Conservation (phyloP, 2,888 invertebrate species). For the Hypomecis atomaria region DNA sequence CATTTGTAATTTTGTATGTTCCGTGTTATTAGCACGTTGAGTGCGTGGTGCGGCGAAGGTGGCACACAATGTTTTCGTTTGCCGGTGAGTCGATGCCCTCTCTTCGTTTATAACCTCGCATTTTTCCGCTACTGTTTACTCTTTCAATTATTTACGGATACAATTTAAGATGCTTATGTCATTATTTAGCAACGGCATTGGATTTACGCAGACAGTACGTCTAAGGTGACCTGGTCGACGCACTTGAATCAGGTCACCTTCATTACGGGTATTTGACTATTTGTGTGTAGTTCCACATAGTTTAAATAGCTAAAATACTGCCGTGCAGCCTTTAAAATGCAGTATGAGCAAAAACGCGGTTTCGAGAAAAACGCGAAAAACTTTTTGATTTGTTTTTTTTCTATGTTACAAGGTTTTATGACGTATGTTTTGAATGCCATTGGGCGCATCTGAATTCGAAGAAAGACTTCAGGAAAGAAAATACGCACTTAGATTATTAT, state of each 20-base stretch:
- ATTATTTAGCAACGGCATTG: constrained; percentile 41
- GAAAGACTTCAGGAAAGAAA: too few relatives aligned
- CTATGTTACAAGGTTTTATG: too few relatives aligned
- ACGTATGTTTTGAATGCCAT: too few relatives aligned
- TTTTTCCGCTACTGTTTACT: constrained; percentile 59
- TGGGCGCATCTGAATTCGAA: too few relatives aligned
- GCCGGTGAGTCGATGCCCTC: constrained; percentile 63
- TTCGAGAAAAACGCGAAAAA: too few relatives aligned
- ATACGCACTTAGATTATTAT: too few relatives aligned
- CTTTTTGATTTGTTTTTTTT: too few relatives aligned
- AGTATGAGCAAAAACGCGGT: too few relatives aligned
- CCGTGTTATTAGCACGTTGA: constrained; percentile 29
- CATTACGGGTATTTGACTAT: constrained; percentile 16
- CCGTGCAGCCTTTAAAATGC: too few relatives aligned
- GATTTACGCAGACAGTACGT: constrained; percentile 24
- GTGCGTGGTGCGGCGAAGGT: constrained; percentile 40
- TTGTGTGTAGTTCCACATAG: constrained; percentile 23
- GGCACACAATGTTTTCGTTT: constrained; percentile 57
- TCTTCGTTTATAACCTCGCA: constrained; percentile 53
- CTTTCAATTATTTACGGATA: constrained; percentile 55
- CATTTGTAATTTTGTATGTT: constrained; percentile 16
- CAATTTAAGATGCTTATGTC: constrained; percentile 54
- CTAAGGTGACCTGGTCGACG: constrained; percentile 23
- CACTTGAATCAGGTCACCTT: constrained; percentile 26
- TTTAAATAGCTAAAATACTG: constrained; percentile 37